Evolutionary conservation across 2,797 vertebrate genomes (phyloP).

Genomic region (Dendrocincla fuliginosa): DNA sequence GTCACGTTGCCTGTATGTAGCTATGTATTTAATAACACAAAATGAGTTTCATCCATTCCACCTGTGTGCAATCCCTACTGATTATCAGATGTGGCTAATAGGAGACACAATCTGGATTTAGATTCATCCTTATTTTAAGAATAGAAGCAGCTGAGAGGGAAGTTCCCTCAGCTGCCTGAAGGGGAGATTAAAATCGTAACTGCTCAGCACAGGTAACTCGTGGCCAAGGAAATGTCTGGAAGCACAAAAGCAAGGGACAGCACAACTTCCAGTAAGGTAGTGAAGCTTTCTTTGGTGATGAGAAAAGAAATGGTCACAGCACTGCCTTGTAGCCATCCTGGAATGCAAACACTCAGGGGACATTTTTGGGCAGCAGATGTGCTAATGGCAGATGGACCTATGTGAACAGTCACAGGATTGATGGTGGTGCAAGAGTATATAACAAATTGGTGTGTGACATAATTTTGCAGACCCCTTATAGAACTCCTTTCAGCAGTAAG

Average conservation of each 20-base stretch:
- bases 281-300: not conserved
- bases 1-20: not conserved
- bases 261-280: not conserved
- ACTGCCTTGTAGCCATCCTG: not conserved
- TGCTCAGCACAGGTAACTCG: not conserved
- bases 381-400: not conserved
- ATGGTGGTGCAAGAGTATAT: not conserved
- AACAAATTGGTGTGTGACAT: rapidly evolving
- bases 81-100: not conserved
- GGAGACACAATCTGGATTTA: not conserved
- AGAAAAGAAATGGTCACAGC: not conserved
- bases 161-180: not conserved
- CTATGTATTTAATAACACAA: not conserved
- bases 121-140: not conserved
- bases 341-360: rapidly evolving
- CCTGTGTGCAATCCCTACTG: not conserved
- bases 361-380: not conserved
- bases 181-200: not conserved
- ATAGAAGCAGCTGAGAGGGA: not conserved
- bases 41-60: not conserved
- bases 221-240: not conserved
- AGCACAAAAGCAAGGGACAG: not conserved
- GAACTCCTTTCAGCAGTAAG: not conserved
- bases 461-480: not conserved
- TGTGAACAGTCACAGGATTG: not conserved